phyloP scores from a whole-genome alignment of 2,888 invertebrate species.

The Pachydiplax longipennis region DNA sequence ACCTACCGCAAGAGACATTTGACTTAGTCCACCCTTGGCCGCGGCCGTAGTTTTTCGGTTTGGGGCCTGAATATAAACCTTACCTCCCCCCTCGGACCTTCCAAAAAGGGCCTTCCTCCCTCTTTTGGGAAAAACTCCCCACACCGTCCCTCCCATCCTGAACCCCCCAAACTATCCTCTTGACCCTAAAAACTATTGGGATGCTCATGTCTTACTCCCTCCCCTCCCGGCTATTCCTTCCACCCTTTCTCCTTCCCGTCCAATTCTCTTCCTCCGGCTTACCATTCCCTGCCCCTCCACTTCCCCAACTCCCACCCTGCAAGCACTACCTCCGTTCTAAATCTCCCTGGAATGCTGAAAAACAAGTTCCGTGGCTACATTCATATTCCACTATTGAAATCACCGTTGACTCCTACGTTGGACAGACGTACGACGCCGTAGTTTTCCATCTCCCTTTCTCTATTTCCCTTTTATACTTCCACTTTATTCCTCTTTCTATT shows the following conservation, averaged over 20 bases:
- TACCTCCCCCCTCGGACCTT: background rate
- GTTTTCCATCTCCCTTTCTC: background rate
- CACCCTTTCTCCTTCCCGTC: background rate
- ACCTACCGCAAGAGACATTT: conserved; percentile 36
- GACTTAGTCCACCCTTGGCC: conserved; percentile 30
- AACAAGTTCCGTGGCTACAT: conserved; percentile 46
- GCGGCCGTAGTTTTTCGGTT: background rate
- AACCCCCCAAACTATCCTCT: conserved; percentile 10
- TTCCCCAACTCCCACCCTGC: background rate
- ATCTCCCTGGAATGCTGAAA: conserved; percentile 47
- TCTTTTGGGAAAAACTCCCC: background rate
- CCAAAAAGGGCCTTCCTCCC: background rate
- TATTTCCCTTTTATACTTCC: background rate
- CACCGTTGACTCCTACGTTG: conserved; percentile 42
- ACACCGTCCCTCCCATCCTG: background rate
- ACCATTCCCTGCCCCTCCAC: background rate
- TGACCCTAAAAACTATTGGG: conserved; percentile 42
- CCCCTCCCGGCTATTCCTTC: background rate
- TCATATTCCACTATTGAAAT: conserved; percentile 45
- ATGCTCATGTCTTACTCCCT: conserved; percentile 34
- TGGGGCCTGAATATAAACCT: conserved; percentile 7
- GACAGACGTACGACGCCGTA: conserved; percentile 44
- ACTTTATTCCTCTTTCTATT: background rate
- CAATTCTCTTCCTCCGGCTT: background rate
- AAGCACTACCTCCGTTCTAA: conserved; percentile 43